Conservation (phyloP, 2,113 vertebrate species). For the Oncorhynchus nerka region DNA sequence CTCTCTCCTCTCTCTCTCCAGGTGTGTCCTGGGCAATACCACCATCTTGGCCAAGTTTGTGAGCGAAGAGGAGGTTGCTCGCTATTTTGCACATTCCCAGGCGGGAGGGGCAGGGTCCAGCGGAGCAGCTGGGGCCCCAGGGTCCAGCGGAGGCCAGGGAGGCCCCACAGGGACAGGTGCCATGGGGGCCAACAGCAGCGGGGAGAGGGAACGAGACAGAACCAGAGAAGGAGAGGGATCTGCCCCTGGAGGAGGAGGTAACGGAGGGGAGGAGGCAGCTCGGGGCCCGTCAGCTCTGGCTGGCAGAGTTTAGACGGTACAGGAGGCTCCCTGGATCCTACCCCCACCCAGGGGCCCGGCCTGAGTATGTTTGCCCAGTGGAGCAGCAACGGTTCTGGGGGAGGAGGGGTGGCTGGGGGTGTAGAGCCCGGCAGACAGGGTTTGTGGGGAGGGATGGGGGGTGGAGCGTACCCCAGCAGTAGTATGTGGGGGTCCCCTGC, state of each 20-base stretch:
- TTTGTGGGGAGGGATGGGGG: constrained; percentile 84
- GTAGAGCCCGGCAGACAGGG: constrained; percentile 83
- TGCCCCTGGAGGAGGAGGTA: constrained; percentile 46
- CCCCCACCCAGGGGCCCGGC: constrained; percentile 78
- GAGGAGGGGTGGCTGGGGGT: constrained; percentile 64
- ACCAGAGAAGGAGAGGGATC: constrained; percentile 46
- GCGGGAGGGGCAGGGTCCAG: constrained; percentile 66
- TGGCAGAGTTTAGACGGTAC: constrained; percentile 96
- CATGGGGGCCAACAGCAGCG: constrained; percentile 60
- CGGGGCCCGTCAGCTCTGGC: constrained; percentile 66
- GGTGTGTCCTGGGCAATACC: constrained; percentile 99
- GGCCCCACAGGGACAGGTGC: constrained; percentile 79
- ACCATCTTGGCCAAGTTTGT: constrained; percentile 99
- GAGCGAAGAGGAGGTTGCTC: constrained; percentile 97
- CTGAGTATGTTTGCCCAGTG: constrained; percentile 95
- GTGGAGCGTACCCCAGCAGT: constrained; percentile 79
- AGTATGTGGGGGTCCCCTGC: constrained; percentile 93
- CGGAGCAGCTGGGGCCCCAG: constrained; percentile 47
- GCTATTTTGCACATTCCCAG: constrained; percentile 95
- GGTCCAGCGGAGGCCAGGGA: constrained; percentile 61
- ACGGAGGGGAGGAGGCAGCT: constrained; percentile 24
- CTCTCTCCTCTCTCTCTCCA: constrained; percentile 41
- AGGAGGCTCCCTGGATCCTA: constrained; percentile 86
- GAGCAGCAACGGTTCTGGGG: constrained; percentile 84
- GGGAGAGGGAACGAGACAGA: constrained; percentile 67